phyloP scores from a whole-genome alignment of 2,797 vertebrate species.

The Arctocebus calabarensis region DNA sequence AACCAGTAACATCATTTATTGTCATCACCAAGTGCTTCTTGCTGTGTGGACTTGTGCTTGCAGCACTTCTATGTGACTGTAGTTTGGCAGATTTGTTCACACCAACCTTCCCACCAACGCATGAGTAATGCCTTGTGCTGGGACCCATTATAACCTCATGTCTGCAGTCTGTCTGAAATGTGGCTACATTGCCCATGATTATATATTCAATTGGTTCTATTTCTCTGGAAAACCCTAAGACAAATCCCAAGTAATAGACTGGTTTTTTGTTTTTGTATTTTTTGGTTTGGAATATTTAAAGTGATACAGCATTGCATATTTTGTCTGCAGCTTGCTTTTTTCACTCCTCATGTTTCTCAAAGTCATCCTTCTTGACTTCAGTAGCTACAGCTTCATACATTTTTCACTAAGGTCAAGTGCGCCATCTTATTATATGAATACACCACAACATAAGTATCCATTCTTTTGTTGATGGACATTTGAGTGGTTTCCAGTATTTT shows the following conservation, averaged over 20 bases:
- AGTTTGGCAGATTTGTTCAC: not conserved
- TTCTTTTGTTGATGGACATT: not conserved
- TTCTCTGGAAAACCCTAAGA: not conserved
- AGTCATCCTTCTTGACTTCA: not conserved
- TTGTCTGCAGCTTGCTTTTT: not conserved
- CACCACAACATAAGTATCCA: not conserved
- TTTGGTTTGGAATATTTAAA: constrained; percentile 39
- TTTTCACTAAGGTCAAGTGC: not conserved
- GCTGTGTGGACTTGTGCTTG: not conserved
- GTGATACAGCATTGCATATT: not conserved
- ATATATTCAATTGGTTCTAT: not conserved
- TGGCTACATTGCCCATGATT: not conserved
- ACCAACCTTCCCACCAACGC: not conserved
- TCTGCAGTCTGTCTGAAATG: not conserved
- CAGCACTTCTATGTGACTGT: no score
- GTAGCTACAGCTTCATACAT: not conserved
- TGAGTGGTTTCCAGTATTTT: not conserved
- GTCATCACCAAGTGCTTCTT: not conserved
- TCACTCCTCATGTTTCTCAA: not conserved
- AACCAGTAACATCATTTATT: not conserved
- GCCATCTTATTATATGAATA: not conserved
- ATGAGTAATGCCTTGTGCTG: not conserved
- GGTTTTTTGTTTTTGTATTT: not conserved
- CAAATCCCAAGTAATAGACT: not conserved
- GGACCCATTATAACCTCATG: not conserved